Conservation (phyloP, 2,797 vertebrate genomes). For the Karalla daura region DNA sequence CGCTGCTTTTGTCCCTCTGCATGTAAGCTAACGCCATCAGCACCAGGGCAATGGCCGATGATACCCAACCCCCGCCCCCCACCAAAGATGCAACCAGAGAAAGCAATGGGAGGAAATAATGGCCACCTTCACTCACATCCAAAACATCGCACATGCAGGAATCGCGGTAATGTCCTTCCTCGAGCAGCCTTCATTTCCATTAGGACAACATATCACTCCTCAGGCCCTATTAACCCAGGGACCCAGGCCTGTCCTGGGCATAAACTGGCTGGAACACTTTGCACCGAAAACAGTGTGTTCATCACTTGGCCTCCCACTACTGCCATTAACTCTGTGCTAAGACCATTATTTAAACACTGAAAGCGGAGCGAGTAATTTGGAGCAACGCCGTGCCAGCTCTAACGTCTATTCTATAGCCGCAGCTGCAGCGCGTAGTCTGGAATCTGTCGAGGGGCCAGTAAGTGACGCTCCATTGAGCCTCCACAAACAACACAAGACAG, state of each 20-base stretch:
- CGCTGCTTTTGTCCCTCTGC: constrained; percentile 48
- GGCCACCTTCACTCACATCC: constrained; percentile 58
- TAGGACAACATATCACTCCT: constrained; percentile 72
- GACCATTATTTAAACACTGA: constrained; percentile 79
- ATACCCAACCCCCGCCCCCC: constrained; percentile 58
- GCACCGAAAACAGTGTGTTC: constrained; percentile 62
- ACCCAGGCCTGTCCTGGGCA: constrained; percentile 52
- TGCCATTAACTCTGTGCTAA: constrained; percentile 70
- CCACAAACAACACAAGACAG: constrained; percentile 76
- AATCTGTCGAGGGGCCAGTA: constrained; percentile 79
- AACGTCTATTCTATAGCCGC: constrained; percentile 64
- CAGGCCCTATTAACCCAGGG: constrained; percentile 61
- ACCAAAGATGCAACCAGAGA: constrained; percentile 56
- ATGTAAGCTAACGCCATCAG: constrained; percentile 49
- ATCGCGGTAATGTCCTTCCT: constrained; percentile 69
- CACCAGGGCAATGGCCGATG: constrained; percentile 61
- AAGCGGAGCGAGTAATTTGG: constrained; percentile 71
- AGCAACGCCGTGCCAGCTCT: constrained; percentile 65
- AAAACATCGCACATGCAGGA: constrained; percentile 70
- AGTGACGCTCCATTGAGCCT: constrained; percentile 79
- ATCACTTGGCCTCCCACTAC: constrained; percentile 71
- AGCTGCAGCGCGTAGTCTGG: constrained; percentile 77
- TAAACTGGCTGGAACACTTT: constrained; percentile 54
- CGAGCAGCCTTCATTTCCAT: constrained; percentile 74
- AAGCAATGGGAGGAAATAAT: constrained; percentile 61